phyloP scores from a whole-genome alignment of 2,113 vertebrate genomes.

The Tauraco erythrolophus region DNA sequence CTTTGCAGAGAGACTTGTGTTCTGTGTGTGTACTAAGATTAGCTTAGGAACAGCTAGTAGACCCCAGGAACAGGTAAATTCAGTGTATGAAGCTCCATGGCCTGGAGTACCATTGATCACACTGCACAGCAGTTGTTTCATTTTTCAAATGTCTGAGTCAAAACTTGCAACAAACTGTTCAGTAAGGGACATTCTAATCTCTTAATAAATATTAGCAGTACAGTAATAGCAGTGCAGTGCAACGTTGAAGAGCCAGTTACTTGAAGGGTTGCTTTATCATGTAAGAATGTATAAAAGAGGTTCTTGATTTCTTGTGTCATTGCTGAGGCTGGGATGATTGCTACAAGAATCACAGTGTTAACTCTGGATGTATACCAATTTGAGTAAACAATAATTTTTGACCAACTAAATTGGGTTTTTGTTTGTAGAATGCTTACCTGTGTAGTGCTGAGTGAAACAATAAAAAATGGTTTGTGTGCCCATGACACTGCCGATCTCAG shows the following conservation, averaged over 20 bases:
- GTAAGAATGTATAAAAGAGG: neutral
- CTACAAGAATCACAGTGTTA: neutral
- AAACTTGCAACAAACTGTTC: neutral
- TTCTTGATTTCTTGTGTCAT: neutral
- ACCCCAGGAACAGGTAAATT: neutral
- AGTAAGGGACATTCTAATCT: neutral
- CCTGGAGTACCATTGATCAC: neutral
- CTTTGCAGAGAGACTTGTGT: neutral
- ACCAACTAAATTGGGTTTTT: neutral
- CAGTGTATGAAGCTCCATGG: neutral
- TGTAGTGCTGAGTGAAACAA: neutral
- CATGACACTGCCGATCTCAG: neutral
- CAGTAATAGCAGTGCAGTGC: neutral
- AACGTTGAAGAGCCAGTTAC: neutral
- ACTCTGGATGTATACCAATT: neutral
- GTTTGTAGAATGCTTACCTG: neutral
- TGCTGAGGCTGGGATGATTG: neutral
- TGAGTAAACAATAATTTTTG: neutral
- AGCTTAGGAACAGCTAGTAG: neutral
- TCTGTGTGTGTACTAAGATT: neutral
- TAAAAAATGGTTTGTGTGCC: neutral
- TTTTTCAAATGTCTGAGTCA: neutral
- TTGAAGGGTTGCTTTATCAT: neutral
- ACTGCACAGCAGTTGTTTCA: neutral
- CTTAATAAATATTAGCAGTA: neutral